Conservation (phyloP, 2,113 vertebrate species). For the Petromus typicus region DNA sequence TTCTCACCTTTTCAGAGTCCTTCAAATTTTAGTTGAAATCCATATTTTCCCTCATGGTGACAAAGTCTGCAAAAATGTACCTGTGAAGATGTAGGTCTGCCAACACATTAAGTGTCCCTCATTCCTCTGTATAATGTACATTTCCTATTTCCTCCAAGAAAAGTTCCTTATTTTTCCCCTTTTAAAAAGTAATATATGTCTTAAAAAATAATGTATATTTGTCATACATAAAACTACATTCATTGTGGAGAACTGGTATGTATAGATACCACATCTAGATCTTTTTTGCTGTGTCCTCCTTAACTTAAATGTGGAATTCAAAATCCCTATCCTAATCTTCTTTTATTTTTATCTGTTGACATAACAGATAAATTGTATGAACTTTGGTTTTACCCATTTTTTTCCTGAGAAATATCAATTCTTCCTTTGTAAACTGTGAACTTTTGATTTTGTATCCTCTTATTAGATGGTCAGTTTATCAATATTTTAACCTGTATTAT, state of each 20-base stretch:
- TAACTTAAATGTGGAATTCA: background rate
- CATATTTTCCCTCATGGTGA: too few species aligned
- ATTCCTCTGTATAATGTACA: too few species aligned
- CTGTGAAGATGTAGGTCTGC: too few species aligned
- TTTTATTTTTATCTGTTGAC: constrained; percentile 27
- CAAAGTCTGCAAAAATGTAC: too few species aligned
- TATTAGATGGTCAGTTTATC: constrained; percentile 11
- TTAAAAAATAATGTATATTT: background rate
- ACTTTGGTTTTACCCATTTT: background rate
- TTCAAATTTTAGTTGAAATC: too few species aligned
- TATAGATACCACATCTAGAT: background rate
- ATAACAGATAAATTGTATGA: background rate
- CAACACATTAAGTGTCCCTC: too few species aligned
- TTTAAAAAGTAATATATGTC: too few species aligned
- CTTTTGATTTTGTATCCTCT: background rate
- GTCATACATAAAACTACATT: background rate
- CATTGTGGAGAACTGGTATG: background rate
- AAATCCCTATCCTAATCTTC: background rate
- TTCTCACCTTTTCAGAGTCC: too few species aligned
- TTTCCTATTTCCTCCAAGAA: too few species aligned
- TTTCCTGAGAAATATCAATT: background rate
- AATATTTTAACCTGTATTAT: background rate
- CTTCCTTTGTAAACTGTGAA: constrained; percentile 10
- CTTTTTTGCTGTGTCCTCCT: background rate
- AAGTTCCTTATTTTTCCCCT: too few species aligned